phyloP scores from a whole-genome alignment of 2,113 vertebrate genomes.

The Psilopsiagon aymara region DNA sequence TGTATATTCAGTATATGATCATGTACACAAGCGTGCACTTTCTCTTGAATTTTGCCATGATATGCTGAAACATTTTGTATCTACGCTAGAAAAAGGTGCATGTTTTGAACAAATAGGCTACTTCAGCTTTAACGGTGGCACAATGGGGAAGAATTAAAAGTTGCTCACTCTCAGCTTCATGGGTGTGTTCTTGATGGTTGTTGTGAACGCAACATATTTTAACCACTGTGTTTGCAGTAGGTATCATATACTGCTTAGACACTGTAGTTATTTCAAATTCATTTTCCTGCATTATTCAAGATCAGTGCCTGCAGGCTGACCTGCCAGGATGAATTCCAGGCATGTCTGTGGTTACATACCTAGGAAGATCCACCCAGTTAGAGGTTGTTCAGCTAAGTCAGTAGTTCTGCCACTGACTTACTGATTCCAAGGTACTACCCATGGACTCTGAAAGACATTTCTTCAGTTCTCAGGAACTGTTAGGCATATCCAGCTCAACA shows the following conservation, averaged over 20 bases:
- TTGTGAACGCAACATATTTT: background rate
- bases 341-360: background rate
- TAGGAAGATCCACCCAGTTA: background rate
- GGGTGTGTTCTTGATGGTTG: background rate
- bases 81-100: rapidly evolving
- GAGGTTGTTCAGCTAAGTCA: background rate
- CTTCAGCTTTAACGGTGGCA: background rate
- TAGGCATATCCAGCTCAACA: background rate
- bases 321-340: background rate
- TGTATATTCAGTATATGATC: rapidly evolving
- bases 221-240: background rate
- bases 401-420: background rate
- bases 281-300: background rate
- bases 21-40: background rate
- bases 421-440: background rate
- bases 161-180: background rate
- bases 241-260: background rate
- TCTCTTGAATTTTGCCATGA: background rate
- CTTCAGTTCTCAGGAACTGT: background rate
- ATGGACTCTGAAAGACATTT: background rate
- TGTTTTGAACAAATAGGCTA: background rate
- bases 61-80: background rate
- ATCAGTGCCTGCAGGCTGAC: background rate
- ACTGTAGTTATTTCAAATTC: background rate
- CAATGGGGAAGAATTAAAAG: background rate